A percentile compares a stretch with the other conserved stretches of the same genome.
phyloP scores from a whole-genome alignment of 2,888 invertebrate genomes.

The Mechanitis mazaeus region DNA sequence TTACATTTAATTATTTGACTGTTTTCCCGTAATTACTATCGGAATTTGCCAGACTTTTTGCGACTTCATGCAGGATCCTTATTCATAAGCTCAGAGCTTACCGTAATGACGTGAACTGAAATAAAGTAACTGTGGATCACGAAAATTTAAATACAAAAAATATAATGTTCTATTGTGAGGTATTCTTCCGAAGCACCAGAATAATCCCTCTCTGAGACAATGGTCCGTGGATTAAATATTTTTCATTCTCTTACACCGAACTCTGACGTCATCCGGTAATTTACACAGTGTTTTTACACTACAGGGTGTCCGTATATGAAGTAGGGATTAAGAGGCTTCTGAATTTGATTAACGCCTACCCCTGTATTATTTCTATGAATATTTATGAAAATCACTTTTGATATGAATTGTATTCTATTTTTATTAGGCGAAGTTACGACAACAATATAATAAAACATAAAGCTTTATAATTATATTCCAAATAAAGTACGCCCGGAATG shows the following conservation, averaged over 20 bases:
- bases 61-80: too few relatives aligned
- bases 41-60: too few relatives aligned
- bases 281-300: conserved; percentile 18
- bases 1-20: too few relatives aligned
- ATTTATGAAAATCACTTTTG: background rate
- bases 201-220: conserved; percentile 21
- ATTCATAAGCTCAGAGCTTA: too few relatives aligned
- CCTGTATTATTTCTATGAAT: background rate
- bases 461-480: too few relatives aligned
- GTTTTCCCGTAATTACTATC: too few relatives aligned
- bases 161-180: background rate
- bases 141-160: too few relatives aligned
- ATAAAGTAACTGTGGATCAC: too few relatives aligned
- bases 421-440: too few relatives aligned
- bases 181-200: conserved; percentile 12
- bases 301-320: conserved; percentile 8
- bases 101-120: too few relatives aligned
- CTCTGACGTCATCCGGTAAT: conserved; percentile 23
- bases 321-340: conserved; percentile 18
- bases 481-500: too few relatives aligned
- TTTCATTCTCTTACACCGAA: conserved; percentile 19
- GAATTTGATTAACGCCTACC: conserved; percentile 11
- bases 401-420: too few relatives aligned
- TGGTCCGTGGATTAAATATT: conserved; percentile 28
- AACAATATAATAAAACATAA: background rate